Evolutionary conservation across 2,113 vertebrate species (phyloP).

Genomic region (Chionomys nivalis): DNA sequence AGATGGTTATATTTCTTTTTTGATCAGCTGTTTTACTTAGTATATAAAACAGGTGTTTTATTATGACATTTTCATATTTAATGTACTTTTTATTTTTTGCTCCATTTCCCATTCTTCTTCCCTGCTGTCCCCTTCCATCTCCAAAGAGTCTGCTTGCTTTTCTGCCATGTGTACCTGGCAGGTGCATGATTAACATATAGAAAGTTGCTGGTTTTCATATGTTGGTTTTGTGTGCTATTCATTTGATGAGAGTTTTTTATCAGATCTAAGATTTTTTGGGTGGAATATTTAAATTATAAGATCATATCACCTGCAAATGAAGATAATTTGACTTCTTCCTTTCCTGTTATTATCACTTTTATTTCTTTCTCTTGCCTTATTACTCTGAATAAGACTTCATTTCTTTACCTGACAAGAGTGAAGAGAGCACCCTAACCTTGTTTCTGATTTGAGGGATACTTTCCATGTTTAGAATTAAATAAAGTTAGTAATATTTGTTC

Average conservation of each 20-base stretch:
- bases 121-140: background rate
- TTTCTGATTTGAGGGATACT: background rate
- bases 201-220: background rate
- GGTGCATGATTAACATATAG: too few relatives aligned
- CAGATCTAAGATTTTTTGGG: background rate
- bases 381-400: background rate
- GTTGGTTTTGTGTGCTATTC: background rate
- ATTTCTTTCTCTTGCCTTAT: background rate
- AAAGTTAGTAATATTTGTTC: slow-evolving; percentile 19
- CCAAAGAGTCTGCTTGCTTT: background rate
- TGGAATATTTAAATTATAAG: background rate
- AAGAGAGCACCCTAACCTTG: background rate
- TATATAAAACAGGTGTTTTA: background rate
- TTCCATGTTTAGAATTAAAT: background rate
- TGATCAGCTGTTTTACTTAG: background rate
- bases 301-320: background rate
- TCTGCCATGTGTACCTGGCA: background rate
- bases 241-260: background rate
- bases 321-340: background rate
- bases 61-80: background rate
- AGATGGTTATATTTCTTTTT: background rate
- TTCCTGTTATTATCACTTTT: background rate
- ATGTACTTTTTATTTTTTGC: background rate
- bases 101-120: background rate
- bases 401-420: background rate